Evolutionary conservation across 2,113 vertebrate genomes (phyloP).

Genomic region (Chauna torquata): DNA sequence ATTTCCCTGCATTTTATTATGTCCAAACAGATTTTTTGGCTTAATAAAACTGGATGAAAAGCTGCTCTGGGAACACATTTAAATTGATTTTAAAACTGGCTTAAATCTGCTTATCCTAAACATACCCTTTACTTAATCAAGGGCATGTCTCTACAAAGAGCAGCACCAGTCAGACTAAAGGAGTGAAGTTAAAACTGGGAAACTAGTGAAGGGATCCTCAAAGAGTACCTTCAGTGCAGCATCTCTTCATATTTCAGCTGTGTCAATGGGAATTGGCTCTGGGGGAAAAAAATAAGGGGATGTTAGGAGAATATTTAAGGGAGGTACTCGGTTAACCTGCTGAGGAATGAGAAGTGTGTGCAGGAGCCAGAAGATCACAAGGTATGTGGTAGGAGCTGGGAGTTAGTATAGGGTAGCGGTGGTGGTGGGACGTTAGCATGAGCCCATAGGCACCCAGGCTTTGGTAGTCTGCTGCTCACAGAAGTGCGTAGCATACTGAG

Average conservation of each 20-base stretch:
- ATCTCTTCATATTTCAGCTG: background rate
- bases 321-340: background rate
- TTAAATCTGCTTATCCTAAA: constrained; percentile 12
- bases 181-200: background rate
- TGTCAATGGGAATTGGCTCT: background rate
- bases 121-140: background rate
- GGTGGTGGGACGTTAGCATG: background rate
- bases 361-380: background rate
- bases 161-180: background rate
- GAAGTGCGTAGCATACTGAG: background rate
- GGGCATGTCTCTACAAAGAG: background rate
- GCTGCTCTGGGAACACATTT: background rate
- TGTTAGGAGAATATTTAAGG: background rate
- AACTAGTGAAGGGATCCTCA: background rate
- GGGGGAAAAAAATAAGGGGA: too few species aligned
- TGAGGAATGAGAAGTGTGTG: background rate
- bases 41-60: constrained; percentile 22
- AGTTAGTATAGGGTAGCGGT: background rate
- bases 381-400: background rate
- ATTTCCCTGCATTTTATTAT: background rate
- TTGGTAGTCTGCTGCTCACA: background rate
- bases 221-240: background rate
- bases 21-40: background rate
- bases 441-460: background rate
- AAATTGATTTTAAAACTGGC: background rate